Conservation (phyloP, 2,113 vertebrate species). For the Forbesichthys papilliferus region DNA sequence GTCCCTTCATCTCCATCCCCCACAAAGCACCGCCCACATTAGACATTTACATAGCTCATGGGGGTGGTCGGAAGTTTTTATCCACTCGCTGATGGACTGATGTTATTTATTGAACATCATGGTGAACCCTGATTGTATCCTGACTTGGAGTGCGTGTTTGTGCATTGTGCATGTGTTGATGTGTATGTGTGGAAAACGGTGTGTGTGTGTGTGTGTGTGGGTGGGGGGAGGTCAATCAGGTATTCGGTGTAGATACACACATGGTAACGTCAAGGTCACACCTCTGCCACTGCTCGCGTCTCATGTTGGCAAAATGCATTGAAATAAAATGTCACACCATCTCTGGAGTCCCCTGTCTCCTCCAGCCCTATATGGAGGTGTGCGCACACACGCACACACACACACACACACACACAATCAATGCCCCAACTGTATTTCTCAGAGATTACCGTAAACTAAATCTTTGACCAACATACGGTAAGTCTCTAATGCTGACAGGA, state of each 20-base stretch:
- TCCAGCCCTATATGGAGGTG: conserved; percentile 32
- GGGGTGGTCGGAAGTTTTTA: conserved; percentile 73
- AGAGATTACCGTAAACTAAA: conserved; percentile 67
- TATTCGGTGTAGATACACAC: conserved; percentile 55
- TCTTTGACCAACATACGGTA: conserved; percentile 63
- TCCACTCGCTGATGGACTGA: conserved; percentile 65
- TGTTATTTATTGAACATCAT: conserved; percentile 69
- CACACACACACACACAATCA: conserved; percentile 13
- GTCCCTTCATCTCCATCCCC: conserved; percentile 25
- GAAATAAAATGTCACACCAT: conserved; percentile 50
- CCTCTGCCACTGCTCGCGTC: conserved; percentile 25
- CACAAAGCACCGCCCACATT: conserved; percentile 57
- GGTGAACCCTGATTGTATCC: conserved; percentile 62
- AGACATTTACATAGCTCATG: conserved; percentile 25
- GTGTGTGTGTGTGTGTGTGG: background rate
- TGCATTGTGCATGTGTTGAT: background rate
- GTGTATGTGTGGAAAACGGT: background rate
- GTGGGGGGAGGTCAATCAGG: conserved; percentile 29
- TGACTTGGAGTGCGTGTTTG: conserved; percentile 19
- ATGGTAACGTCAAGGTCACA: conserved; percentile 48
- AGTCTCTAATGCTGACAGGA: conserved; percentile 67
- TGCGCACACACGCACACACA: background rate
- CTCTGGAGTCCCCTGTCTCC: background rate
- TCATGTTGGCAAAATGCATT: conserved; percentile 39
- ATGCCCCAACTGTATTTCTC: conserved; percentile 58